Conservation (phyloP, 2,797 vertebrate genomes). For the Anableps anableps region DNA sequence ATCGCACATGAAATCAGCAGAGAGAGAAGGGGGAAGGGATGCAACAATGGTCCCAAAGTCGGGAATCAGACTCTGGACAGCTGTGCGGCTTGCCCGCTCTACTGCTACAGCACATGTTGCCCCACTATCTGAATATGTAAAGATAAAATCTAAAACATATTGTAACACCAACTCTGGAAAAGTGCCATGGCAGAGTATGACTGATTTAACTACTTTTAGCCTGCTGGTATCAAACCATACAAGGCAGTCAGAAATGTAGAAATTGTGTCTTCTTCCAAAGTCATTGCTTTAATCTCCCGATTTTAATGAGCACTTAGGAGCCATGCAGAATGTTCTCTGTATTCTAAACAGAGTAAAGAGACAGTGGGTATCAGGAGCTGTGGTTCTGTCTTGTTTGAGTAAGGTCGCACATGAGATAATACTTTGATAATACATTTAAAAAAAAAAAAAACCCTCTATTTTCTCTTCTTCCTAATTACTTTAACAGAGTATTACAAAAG, state of each 20-base stretch:
- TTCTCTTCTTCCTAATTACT: constrained; percentile 15
- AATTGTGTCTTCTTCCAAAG: constrained; percentile 1
- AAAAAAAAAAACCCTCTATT: constrained; percentile 17
- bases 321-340: constrained; percentile 27
- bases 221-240: not conserved
- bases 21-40: not conserved
- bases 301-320: constrained; percentile 14
- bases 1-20: not conserved
- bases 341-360: constrained; percentile 27
- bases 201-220: not conserved
- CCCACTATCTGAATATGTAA: not conserved
- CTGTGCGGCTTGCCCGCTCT: no score
- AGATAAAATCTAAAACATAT: not conserved
- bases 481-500: not conserved
- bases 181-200: not conserved
- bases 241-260: not conserved
- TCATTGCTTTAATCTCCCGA: constrained; percentile 3
- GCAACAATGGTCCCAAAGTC: no score
- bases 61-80: no score
- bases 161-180: not conserved
- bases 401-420: constrained; percentile 34
- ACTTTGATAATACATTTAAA: constrained; percentile 1
- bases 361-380: constrained; percentile 32
- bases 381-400: constrained; percentile 15
- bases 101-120: no score